A percentile compares a stretch with the other conserved stretches of the same genome.
These are phyloP conservation scores for Condylura cristata DNA, from an alignment of 2,113 vertebrate genomes.

Conservation along the genomic window DNA sequence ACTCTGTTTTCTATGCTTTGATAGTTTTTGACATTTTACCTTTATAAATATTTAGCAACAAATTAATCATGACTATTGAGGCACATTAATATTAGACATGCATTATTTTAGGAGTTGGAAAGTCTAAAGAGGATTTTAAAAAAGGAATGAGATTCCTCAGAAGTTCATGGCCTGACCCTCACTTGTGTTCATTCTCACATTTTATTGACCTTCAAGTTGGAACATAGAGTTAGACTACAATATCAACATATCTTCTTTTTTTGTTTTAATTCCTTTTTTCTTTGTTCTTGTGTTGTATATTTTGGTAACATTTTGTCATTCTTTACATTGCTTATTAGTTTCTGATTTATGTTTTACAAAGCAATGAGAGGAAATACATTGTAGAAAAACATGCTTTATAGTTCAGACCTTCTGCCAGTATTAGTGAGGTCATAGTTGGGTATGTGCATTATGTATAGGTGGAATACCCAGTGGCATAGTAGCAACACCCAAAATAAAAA, in stretches of 20 bases:
- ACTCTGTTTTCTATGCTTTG: neutral
- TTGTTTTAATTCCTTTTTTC: fast-evolving
- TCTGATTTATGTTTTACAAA: neutral
- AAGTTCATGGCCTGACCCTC: neutral
- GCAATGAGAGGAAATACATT: neutral
- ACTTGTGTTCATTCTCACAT: neutral
- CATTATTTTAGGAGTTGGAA: neutral
- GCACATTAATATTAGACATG: neutral
- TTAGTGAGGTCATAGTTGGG: neutral
- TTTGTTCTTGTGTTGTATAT: too few species aligned
- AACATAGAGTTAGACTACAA: neutral
- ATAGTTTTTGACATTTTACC: neutral
- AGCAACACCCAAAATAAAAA: neutral
- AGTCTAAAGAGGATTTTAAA: too few species aligned
- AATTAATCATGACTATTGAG: neutral
- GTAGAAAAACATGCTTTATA: neutral
- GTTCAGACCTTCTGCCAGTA: neutral
- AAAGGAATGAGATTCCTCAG: neutral
- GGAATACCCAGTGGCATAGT: neutral
- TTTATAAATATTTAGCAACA: neutral
- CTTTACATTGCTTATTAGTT: neutral
- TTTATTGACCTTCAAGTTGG: neutral
- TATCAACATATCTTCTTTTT: too few species aligned
- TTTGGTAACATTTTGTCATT: neutral
- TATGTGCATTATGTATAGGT: neutral